Conservation (phyloP, 2,113 vertebrate genomes). For the Cettia cetti region DNA sequence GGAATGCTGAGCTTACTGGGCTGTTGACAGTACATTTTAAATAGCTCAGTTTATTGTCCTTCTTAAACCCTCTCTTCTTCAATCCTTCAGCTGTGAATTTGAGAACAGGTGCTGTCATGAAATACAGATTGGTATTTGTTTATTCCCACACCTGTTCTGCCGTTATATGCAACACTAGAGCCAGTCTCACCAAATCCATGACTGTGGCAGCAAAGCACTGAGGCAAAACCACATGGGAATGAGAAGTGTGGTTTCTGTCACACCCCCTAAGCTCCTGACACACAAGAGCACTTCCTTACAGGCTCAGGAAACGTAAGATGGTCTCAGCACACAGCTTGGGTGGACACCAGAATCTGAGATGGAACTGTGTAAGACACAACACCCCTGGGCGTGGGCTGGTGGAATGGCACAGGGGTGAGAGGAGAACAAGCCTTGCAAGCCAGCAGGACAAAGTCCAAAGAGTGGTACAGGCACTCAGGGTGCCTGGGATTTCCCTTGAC, state of each 20-base stretch:
- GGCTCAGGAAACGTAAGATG: neutral
- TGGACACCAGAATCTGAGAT: neutral
- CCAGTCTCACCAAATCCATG: neutral
- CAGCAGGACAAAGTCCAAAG: neutral
- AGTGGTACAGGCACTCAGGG: fast-evolving
- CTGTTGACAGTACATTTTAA: neutral
- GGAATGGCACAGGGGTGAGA: neutral
- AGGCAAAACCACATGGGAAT: fast-evolving
- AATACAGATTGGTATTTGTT: neutral
- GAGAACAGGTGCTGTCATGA: neutral
- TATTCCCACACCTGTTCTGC: neutral
- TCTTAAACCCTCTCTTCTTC: neutral
- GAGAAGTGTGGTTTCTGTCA: fast-evolving
- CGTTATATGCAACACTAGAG: neutral
- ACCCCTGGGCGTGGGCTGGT: fast-evolving
- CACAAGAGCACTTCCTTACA: neutral
- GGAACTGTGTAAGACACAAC: neutral
- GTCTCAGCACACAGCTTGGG: neutral
- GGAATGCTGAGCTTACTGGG: neutral
- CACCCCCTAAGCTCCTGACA: neutral
- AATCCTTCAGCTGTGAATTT: neutral
- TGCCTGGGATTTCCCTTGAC: neutral
- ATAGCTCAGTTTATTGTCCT: neutral
- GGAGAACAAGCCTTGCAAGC: neutral
- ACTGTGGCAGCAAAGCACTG: neutral